Percentiles rank a stretch among this genome's conserved stretches.
Conservation (phyloP, 2,113 vertebrate species). For the Lepus europaeus region DNA sequence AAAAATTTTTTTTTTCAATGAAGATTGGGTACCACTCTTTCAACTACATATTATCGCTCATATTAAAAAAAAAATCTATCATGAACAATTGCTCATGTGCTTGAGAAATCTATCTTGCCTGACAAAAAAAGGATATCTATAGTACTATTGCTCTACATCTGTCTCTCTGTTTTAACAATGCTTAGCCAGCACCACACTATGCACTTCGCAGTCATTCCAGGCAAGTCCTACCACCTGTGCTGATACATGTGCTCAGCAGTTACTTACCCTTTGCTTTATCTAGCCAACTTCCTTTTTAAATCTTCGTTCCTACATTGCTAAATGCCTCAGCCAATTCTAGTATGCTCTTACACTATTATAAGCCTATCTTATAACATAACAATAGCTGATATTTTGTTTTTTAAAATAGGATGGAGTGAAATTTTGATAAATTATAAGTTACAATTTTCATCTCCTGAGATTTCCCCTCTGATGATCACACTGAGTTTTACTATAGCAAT, state of each 20-base stretch:
- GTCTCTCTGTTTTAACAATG: conserved; percentile 19
- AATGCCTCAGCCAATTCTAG: not conserved
- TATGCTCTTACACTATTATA: conserved; percentile 18
- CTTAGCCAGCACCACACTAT: not conserved
- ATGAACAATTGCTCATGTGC: not conserved
- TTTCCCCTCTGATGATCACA: not conserved
- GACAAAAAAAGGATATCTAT: not conserved
- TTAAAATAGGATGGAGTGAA: conserved; percentile 37
- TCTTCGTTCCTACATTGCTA: conserved; percentile 36
- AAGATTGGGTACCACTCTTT: not conserved
- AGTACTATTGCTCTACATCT: not conserved
- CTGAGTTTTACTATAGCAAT: conserved; percentile 1
- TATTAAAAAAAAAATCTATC: not conserved
- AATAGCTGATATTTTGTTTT: conserved; percentile 33
- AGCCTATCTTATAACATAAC: conserved; percentile 49
- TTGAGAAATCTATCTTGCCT: conserved; percentile 30
- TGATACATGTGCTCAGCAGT: conserved; percentile 58
- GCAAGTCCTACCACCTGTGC: conserved; percentile 44
- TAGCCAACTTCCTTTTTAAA: conserved; percentile 60
- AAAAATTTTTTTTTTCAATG: not conserved
- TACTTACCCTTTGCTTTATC: conserved; percentile 61
- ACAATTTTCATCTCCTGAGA: conserved; percentile 50
- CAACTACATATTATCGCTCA: conserved; percentile 12
- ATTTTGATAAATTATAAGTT: conserved; percentile 2
- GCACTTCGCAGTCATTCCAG: conserved; percentile 39